Percentiles rank a stretch among this genome's conserved stretches.
phyloP scores from a whole-genome alignment of 2,888 invertebrate genomes.

The Pristionchus fissidentatus region DNA sequence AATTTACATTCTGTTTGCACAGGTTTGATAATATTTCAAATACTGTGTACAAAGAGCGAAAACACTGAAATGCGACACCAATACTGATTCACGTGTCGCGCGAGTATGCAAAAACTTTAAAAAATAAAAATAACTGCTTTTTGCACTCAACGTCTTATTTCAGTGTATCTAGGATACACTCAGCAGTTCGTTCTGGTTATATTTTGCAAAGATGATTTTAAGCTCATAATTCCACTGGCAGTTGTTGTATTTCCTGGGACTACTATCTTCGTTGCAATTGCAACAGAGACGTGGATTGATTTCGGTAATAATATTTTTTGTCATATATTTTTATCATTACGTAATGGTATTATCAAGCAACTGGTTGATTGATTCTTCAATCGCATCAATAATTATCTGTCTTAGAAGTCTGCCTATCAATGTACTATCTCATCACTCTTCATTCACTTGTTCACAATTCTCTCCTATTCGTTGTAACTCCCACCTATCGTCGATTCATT shows the following conservation, averaged over 20 bases:
- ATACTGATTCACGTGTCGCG: too few species aligned
- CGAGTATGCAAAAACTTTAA: too few species aligned
- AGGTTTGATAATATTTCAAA: background rate
- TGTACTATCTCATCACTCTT: background rate
- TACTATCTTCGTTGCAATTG: background rate
- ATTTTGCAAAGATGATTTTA: too few species aligned
- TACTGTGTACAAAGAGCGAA: background rate
- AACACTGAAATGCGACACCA: too few species aligned
- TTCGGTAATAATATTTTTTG: background rate
- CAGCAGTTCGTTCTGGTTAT: too few species aligned
- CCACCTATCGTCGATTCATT: background rate
- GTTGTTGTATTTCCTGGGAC: background rate
- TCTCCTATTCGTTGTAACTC: background rate
- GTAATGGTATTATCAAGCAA: too few species aligned
- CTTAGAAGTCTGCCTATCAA: background rate
- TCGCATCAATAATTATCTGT: too few species aligned
- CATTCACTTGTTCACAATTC: conserved; percentile 5
- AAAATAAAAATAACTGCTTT: too few species aligned
- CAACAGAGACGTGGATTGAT: background rate
- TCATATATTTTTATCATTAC: background rate
- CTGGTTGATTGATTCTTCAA: too few species aligned
- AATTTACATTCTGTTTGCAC: background rate
- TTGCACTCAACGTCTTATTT: too few species aligned
- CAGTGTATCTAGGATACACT: too few species aligned
- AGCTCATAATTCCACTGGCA: background rate